Percentiles rank a stretch among this genome's conserved stretches.
These are phyloP conservation scores for Nasonia giraulti DNA, from an alignment of 1,140 invertebrate genomes.

Conservation along the genomic window DNA sequence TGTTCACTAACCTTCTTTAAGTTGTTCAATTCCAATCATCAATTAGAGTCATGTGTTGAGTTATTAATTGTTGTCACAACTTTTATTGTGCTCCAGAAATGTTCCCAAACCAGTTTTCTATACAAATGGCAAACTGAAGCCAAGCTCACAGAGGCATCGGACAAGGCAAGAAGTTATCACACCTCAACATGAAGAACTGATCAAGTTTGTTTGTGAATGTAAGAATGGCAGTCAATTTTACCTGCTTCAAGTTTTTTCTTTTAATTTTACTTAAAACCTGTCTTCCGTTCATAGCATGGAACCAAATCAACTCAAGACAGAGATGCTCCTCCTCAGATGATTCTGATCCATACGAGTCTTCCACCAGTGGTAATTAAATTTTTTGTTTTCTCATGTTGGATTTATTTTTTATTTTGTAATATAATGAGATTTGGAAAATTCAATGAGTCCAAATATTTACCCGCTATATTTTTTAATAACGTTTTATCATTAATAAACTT, in stretches of 20 bases:
- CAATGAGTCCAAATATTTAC: not conserved
- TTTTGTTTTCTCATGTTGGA: not conserved
- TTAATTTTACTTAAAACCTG: slow-evolving; percentile 12
- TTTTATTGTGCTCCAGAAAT: slow-evolving; percentile 70
- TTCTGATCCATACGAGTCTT: slow-evolving; percentile 59
- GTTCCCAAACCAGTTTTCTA: slow-evolving; percentile 83
- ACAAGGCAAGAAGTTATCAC: slow-evolving; percentile 78
- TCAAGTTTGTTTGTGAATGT: slow-evolving; percentile 84
- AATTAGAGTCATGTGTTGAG: slow-evolving; percentile 12
- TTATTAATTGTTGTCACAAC: not conserved
- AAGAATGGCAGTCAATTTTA: slow-evolving; percentile 61
- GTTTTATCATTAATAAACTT: not conserved
- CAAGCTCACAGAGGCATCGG: slow-evolving; percentile 77
- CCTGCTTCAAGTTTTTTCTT: slow-evolving; percentile 21
- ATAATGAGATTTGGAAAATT: not conserved
- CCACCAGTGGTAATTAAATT: slow-evolving; percentile 46
- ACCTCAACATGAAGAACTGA: slow-evolving; percentile 84
- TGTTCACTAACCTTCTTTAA: slow-evolving; percentile 50
- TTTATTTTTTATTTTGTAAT: not conserved
- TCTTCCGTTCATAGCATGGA: slow-evolving; percentile 64
- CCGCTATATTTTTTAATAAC: not conserved
- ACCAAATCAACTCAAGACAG: slow-evolving; percentile 64
- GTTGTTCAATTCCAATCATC: not conserved
- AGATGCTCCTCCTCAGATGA: slow-evolving; percentile 61
- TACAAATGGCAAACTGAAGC: slow-evolving; percentile 80